Percentiles rank a stretch among this genome's conserved stretches.
Evolutionary conservation across 1,140 invertebrate species (phyloP).

Genomic region (Drosophila watanabei): DNA sequence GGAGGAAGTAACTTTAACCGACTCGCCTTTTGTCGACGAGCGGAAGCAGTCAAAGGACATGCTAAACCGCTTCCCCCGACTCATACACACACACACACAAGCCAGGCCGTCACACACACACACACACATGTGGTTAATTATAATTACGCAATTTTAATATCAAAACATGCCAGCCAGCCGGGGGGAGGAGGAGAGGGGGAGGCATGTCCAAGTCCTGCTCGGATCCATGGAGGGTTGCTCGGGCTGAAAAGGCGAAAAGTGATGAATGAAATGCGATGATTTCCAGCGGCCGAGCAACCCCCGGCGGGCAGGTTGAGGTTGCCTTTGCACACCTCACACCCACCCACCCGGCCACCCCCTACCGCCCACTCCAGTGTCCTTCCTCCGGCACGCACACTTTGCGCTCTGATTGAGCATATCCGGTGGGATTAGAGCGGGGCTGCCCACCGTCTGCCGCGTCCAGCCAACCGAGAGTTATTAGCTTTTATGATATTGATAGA

Average conservation of each 20-base stretch:
- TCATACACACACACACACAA: slow-evolving; percentile 13
- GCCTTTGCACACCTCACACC: slow-evolving; percentile 14
- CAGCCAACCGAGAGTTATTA: slow-evolving; percentile 85
- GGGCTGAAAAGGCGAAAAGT: slow-evolving; percentile 81
- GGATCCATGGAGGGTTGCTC: slow-evolving; percentile 59
- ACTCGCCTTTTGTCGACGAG: slow-evolving; percentile 41
- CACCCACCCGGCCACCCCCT: slow-evolving; percentile 9
- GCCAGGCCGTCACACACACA: neutral
- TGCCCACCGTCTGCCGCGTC: slow-evolving; percentile 61
- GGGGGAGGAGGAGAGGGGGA: slow-evolving; percentile 19
- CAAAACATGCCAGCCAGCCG: slow-evolving; percentile 63
- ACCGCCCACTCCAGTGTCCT: slow-evolving; percentile 30
- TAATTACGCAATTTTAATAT: slow-evolving; percentile 85
- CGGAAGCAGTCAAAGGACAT: slow-evolving; percentile 69
- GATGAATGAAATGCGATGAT: slow-evolving; percentile 85
- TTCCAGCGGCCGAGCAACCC: slow-evolving; percentile 68
- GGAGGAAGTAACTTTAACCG: slow-evolving; percentile 52
- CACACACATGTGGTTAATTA: slow-evolving; percentile 84
- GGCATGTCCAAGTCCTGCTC: slow-evolving; percentile 55
- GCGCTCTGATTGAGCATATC: slow-evolving; percentile 85
- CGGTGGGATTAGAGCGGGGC: slow-evolving; percentile 80
- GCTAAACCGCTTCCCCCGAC: slow-evolving; percentile 56
- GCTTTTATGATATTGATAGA: slow-evolving; percentile 85
- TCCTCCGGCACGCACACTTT: slow-evolving; percentile 65
- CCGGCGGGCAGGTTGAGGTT: slow-evolving; percentile 60